Evolutionary conservation across 1,140 invertebrate species (phyloP).

Genomic region (Dinoponera quadriceps): DNA sequence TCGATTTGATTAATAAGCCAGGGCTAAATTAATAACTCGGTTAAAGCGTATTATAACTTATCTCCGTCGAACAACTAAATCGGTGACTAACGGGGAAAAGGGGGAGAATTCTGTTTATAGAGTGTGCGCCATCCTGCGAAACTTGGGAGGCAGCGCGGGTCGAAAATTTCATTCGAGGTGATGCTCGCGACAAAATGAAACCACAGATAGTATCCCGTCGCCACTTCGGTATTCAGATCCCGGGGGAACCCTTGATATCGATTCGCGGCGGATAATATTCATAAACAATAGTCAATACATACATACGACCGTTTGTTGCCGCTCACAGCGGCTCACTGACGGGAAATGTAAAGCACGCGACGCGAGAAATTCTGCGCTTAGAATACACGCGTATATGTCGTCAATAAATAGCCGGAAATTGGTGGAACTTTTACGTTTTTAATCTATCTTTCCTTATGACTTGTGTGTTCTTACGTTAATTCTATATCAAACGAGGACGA

Average conservation of each 20-base stretch:
- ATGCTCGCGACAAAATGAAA: background rate
- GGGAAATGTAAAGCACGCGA: constrained; percentile 12
- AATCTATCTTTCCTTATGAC: too few relatives aligned
- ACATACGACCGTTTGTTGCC: constrained; percentile 9
- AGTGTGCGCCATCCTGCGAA: background rate
- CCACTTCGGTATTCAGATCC: constrained; percentile 18
- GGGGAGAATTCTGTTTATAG: background rate
- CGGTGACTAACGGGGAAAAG: background rate
- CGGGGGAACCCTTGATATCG: constrained; percentile 15
- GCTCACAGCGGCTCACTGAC: background rate
- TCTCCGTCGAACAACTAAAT: background rate
- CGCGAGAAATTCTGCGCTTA: background rate
- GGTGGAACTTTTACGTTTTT: too few relatives aligned
- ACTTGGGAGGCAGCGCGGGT: too few relatives aligned
- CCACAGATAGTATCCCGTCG: background rate
- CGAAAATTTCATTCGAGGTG: background rate
- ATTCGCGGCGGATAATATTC: constrained; percentile 75
- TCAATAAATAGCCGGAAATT: constrained; percentile 18
- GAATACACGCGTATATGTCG: constrained; percentile 12
- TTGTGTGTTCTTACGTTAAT: too few relatives aligned
- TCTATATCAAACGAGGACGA: too few relatives aligned
- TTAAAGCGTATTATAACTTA: background rate
- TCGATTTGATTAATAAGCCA: background rate
- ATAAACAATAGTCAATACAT: constrained; percentile 46
- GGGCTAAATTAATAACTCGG: background rate